Evolutionary conservation across 2,888 invertebrate genomes (phyloP).

Genomic region (Catotricha subobsoleta): DNA sequence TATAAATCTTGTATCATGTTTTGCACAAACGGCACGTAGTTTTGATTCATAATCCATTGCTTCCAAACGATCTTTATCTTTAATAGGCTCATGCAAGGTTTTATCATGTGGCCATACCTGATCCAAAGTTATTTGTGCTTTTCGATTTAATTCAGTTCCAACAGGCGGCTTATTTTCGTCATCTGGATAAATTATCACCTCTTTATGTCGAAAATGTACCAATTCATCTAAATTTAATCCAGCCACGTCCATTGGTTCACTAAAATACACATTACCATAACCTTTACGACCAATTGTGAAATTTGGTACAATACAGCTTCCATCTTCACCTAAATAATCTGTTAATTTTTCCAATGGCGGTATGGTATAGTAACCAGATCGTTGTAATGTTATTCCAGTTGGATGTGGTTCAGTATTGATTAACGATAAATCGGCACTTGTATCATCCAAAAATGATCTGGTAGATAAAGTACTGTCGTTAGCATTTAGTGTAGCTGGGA

Average conservation of each 20-base stretch:
- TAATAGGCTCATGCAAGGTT: conserved; percentile 57
- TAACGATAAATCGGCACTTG: conserved; percentile 12
- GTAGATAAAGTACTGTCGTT: conserved; percentile 19
- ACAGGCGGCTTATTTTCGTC: conserved; percentile 71
- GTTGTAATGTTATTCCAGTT: conserved; percentile 55
- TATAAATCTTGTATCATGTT: conserved; percentile 77
- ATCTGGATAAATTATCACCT: conserved; percentile 89
- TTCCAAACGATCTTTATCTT: conserved; percentile 54
- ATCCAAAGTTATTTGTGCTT: conserved; percentile 82
- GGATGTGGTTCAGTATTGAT: conserved; percentile 36
- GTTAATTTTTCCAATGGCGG: conserved; percentile 68
- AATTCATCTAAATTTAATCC: conserved; percentile 69
- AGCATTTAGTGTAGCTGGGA: conserved; percentile 11
- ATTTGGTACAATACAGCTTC: conserved; percentile 66
- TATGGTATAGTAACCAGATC: conserved; percentile 80
- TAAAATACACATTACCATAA: conserved; percentile 79
- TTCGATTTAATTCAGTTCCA: conserved; percentile 74
- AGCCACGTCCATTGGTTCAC: conserved; percentile 66
- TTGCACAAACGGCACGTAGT: conserved; percentile 64
- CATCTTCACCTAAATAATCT: conserved; percentile 48
- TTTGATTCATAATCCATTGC: conserved; percentile 75
- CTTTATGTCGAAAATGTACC: conserved; percentile 84
- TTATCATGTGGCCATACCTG: conserved; percentile 89
- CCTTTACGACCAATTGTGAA: conserved; percentile 77
- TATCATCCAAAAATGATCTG: conserved; percentile 18